These are phyloP conservation scores for Notarius lentiginosus DNA, from an alignment of 2,113 vertebrate genomes.

Conservation along the genomic window DNA sequence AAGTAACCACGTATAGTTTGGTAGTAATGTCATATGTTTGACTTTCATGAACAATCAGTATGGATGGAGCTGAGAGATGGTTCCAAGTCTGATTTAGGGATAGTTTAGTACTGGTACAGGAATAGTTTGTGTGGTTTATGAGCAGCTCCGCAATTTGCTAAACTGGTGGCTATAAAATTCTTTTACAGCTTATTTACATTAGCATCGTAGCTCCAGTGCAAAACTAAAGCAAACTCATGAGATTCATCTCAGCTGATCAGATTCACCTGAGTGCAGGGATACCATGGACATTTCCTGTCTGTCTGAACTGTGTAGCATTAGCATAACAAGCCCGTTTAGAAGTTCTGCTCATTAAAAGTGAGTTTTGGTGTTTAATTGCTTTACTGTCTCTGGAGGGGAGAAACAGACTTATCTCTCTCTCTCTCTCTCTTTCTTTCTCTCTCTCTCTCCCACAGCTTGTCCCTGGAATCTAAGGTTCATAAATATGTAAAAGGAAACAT, in stretches of 20 bases:
- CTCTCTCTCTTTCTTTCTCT: neutral
- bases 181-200: neutral
- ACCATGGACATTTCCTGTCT: neutral
- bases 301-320: neutral
- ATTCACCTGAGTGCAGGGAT: neutral
- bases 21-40: too few relatives aligned
- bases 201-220: neutral
- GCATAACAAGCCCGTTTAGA: neutral
- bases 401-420: constrained; percentile 21
- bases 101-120: neutral
- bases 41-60: neutral
- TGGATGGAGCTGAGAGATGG: neutral
- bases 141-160: neutral
- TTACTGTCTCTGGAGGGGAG: constrained; percentile 18
- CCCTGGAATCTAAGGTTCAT: neutral
- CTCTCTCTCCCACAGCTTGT: neutral
- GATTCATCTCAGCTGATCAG: neutral
- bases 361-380: constrained; percentile 34
- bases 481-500: neutral
- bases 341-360: neutral
- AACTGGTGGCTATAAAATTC: neutral
- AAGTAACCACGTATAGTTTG: too few relatives aligned
- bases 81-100: neutral
- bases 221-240: neutral
- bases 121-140: neutral